Evolutionary conservation across 2,888 invertebrate genomes (phyloP), one percentile per base, ranked within the genome.

Genomic region (Rosalia funebris): DNA sequence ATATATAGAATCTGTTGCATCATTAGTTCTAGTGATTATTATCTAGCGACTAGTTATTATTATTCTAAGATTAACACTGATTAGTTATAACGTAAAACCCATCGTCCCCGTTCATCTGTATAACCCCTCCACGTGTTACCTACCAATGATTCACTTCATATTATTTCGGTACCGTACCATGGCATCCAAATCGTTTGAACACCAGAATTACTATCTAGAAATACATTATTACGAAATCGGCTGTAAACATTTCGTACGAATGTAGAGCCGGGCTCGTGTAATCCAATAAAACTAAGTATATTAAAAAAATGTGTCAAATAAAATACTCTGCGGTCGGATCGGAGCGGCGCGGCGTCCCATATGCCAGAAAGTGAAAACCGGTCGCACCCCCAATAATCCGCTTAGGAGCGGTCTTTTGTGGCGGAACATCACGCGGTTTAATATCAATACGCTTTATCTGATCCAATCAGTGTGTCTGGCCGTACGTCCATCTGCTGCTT

Each of bases 391-490:
- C 59, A 65, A 60, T 75, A 75, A 75, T 75, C 75, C 74, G 74
- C 75, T 75, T 75, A 75, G 70, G 69, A 65, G 65, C 70, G 70
- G 68, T 75, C 76, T 73, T 77, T 77, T 77, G 76, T 78, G 74
- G 65, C 69, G 70, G 70, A 66, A 68, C 73, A 71, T 74, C 73
- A 68, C 75, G 75, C 69, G 76, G 75, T 77, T 76, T 77, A 74
- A 76, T 78, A 79, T 77, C 76, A 77, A 75, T 75, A 71, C 73
- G 72, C 71, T 76, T 77, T 78, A 78, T 79, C 78, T 73, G 75
- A 75, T 74, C 70, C 71, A 65, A 62, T 66, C 65, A 63, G 65
- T 60, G 65, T 62, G 59, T 67, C 63, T 65, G 64, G 58, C 54
- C 63, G 63, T 62, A 37, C 62, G 70, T 71, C 71, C 72, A 70